Base-by-base conservation (phyloP, 2,888 invertebrate genomes). In the Lepidochrysops patricia region DNA sequence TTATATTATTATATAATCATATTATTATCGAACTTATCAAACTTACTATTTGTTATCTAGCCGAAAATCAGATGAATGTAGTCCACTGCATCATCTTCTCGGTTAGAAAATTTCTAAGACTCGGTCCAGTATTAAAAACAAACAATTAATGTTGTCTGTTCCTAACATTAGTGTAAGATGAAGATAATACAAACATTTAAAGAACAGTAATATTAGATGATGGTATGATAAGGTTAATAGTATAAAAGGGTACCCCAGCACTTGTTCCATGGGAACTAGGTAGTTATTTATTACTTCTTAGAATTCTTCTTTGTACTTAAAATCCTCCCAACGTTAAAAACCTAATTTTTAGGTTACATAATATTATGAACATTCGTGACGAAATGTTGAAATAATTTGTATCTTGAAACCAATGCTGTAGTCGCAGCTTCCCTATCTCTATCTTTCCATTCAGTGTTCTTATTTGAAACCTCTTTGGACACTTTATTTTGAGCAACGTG, bases 401-500 rank as follows among this genome's bases (percentile, higher is more conserved):
- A n/a, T n/a, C 43, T 9, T 43, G 19, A 19, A 23, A 9, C 19
- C 6, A 4, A 19, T 23, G 1, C 1, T 43, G 23, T 29, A 7
- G n/a, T n/a, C 7, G 29, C 29, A 29, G 7, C 9, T 29, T 29
- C 29, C 29, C 7, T 9, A 43, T 1, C 6, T 1, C 23, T 3
- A 43, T 4, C 5, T 43, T 43, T 2, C 9, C 43, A n/a, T n/a
- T n/a, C n/a, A n/a, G n/a, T n/a, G 19, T 19, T 43, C 3, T 43
- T 43, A 43, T 43, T 43, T 43, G n/a, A n/a, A n/a, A n/a, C n/a
- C n/a, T n/a, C n/a, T n/a, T n/a, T 43, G 37, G 37, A 43, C 37
- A 43, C 9, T 37, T 37, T 13, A 37, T 37, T 37, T 37, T 2
- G 15, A 37, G 9, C 37, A 37, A 37, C n/a, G 13, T 26, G 50